A percentile compares a stretch with the other conserved stretches of the same genome.
Evolutionary conservation across 1,140 invertebrate species (phyloP).

Genomic region (Gryon sp.): DNA sequence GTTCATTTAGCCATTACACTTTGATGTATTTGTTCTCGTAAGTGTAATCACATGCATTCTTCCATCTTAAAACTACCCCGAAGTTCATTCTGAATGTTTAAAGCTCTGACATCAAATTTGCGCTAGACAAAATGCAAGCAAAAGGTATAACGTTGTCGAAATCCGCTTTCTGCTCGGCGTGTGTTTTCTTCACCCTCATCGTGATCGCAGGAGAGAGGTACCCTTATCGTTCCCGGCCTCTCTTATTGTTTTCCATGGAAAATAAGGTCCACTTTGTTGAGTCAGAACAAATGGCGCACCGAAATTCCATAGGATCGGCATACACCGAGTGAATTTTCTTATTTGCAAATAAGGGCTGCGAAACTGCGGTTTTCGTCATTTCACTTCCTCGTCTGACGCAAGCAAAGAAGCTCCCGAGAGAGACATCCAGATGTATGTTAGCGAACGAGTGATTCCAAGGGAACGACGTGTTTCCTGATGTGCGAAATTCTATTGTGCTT

Average conservation of each 20-base stretch:
- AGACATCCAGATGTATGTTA: conserved; percentile 23
- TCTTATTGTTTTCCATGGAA: conserved; percentile 40
- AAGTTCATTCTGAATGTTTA: conserved; percentile 1
- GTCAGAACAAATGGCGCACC: conserved; percentile 35
- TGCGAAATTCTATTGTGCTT: conserved; percentile 57
- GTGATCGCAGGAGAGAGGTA: neutral
- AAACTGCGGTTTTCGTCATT: conserved; percentile 30
- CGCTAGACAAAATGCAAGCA: conserved; percentile 1
- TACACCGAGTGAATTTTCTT: conserved; percentile 35
- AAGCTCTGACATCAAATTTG: conserved; percentile 4
- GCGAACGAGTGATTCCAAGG: conserved; percentile 21
- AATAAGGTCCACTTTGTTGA: conserved; percentile 33
- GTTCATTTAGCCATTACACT: too few relatives aligned
- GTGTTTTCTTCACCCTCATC: conserved; percentile 6
- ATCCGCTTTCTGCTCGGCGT: too few relatives aligned
- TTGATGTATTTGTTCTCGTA: neutral
- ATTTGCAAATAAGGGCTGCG: conserved; percentile 56
- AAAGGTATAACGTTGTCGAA: too few relatives aligned
- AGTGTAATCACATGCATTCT: neutral
- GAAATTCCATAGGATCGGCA: conserved; percentile 11
- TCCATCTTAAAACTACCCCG: neutral
- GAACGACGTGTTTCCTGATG: conserved; percentile 48
- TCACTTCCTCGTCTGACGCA: neutral
- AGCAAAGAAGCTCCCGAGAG: conserved; percentile 23
- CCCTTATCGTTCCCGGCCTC: conserved; percentile 16